phyloP scores from a whole-genome alignment of 1,140 invertebrate species.

The Lineus longissimus region DNA sequence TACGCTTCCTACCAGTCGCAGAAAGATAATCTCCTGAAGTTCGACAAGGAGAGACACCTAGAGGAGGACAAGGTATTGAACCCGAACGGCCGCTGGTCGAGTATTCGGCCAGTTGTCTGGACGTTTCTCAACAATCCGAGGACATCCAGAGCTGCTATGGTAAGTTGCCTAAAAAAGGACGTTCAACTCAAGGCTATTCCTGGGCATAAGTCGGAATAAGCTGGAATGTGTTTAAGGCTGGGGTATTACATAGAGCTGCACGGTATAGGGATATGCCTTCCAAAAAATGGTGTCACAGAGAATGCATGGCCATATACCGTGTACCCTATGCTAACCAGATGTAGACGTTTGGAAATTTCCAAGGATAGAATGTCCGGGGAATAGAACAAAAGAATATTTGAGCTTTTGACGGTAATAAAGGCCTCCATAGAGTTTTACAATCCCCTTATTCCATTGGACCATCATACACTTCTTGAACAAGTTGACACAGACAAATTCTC shows the following conservation, averaged over 20 bases:
- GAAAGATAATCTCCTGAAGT: slow-evolving; percentile 22
- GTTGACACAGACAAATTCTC: background rate
- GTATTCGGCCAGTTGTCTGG: slow-evolving; percentile 13
- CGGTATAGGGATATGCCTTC: background rate
- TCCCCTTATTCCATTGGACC: no score
- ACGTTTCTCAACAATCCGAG: slow-evolving; percentile 22
- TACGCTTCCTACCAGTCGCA: slow-evolving; percentile 32
- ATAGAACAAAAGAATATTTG: no score
- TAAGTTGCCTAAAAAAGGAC: slow-evolving; percentile 8
- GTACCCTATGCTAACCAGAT: no score
- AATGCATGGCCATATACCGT: no score
- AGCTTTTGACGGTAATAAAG: no score
- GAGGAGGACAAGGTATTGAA: slow-evolving; percentile 7
- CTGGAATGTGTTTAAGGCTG: background rate
- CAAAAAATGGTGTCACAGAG: background rate
- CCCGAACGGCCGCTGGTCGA: background rate
- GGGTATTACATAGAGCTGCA: background rate
- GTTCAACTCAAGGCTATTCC: background rate
- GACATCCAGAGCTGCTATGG: slow-evolving; percentile 21
- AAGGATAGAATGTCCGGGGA: no score
- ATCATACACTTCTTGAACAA: no score
- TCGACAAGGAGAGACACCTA: slow-evolving; percentile 27
- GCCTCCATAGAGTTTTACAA: no score
- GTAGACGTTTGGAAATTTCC: no score
- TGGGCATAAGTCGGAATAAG: background rate